Percentiles rank a stretch among this genome's conserved stretches.
These are phyloP conservation scores for Sakesphorus luctuosus DNA, from an alignment of 2,113 vertebrate genomes.

Conservation along the genomic window DNA sequence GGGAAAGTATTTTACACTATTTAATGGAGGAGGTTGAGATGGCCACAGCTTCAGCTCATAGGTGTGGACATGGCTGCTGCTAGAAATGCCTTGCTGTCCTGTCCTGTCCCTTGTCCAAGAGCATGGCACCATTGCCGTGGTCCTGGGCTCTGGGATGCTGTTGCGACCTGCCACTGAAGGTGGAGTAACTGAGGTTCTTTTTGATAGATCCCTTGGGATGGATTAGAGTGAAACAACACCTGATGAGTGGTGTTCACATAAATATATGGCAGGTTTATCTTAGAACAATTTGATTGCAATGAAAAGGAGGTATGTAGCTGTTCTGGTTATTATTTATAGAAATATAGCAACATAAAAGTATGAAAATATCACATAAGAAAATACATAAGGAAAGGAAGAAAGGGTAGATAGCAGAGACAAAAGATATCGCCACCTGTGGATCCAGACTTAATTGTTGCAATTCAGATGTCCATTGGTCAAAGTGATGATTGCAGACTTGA, in stretches of 20 bases:
- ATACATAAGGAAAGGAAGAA: background rate
- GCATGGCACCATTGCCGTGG: background rate
- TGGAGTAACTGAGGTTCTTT: background rate
- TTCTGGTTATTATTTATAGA: background rate
- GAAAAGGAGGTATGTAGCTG: background rate
- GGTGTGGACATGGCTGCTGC: background rate
- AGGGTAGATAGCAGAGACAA: background rate
- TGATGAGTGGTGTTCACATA: background rate
- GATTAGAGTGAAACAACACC: background rate
- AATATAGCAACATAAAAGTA: background rate
- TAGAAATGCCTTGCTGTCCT: background rate
- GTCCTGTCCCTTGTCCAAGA: background rate
- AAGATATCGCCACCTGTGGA: background rate
- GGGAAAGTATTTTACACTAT: background rate
- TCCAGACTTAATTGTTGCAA: background rate
- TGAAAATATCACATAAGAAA: background rate
- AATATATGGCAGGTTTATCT: background rate
- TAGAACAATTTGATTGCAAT: background rate
- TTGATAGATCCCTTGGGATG: background rate
- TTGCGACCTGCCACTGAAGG: background rate
- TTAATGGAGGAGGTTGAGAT: background rate
- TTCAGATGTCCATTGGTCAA: background rate
- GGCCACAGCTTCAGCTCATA: accelerated
- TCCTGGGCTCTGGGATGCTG: background rate
- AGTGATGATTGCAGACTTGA: background rate